Evolutionary conservation across 1,140 invertebrate species (phyloP).

Genomic region (Capitella teleta): DNA sequence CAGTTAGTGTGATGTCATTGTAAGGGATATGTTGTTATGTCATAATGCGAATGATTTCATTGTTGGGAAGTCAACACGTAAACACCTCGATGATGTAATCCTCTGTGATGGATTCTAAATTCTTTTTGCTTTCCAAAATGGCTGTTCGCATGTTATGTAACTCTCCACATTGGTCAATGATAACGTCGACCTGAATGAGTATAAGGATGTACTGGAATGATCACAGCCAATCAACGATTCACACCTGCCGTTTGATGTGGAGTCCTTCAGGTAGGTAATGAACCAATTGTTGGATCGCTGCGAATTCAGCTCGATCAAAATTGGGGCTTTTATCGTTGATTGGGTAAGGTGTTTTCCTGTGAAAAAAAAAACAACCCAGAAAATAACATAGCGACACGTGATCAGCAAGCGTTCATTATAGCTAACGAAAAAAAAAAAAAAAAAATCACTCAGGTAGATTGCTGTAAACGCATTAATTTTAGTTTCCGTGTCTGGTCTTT

Average conservation of each 20-base stretch:
- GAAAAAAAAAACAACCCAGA: neutral
- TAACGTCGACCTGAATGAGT: conserved; percentile 22
- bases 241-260: conserved; percentile 23
- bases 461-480: too few species aligned
- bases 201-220: neutral
- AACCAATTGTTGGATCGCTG: conserved; percentile 19
- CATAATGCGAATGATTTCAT: too few species aligned
- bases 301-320: conserved; percentile 18
- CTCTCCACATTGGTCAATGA: conserved; percentile 24
- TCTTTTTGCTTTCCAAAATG: conserved; percentile 16
- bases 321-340: conserved; percentile 13
- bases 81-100: conserved; percentile 16
- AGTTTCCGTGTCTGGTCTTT: too few species aligned
- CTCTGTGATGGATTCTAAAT: conserved; percentile 15
- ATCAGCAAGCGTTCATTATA: neutral
- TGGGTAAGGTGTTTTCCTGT: conserved; percentile 1
- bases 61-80: neutral
- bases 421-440: conserved; percentile 9
- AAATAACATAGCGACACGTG: neutral
- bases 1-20: too few species aligned
- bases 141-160: conserved; percentile 20
- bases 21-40: too few species aligned
- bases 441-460: too few species aligned
- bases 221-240: neutral
- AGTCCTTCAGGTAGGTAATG: conserved; percentile 18